phyloP scores from a whole-genome alignment of 2,888 invertebrate species.

The Tenthredo livida region DNA sequence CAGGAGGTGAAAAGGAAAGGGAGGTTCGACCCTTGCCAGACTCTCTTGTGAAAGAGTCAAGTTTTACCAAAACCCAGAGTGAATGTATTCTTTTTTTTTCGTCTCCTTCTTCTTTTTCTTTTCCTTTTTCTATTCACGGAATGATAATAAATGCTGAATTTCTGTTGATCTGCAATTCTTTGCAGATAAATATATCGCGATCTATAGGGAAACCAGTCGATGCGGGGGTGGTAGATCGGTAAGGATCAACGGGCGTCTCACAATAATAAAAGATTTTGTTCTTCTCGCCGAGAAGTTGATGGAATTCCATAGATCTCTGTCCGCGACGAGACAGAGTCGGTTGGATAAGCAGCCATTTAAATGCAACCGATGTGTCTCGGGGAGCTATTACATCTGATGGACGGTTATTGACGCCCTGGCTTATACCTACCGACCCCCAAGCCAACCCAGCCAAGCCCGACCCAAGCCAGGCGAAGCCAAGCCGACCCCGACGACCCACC shows the following conservation, averaged over 20 bases:
- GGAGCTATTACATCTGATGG: constrained; percentile 79
- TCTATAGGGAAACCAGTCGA: background rate
- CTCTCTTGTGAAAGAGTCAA: background rate
- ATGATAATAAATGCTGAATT: background rate
- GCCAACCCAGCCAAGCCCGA: constrained; percentile 42
- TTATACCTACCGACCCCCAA: constrained; percentile 71
- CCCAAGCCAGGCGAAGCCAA: constrained; percentile 56
- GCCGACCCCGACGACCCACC: constrained; percentile 58
- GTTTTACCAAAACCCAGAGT: background rate
- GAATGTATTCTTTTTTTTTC: background rate
- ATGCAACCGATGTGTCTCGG: constrained; percentile 79
- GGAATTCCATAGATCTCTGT: constrained; percentile 79
- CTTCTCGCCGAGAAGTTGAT: constrained; percentile 72
- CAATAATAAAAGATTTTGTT: constrained; percentile 53
- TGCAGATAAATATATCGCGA: background rate
- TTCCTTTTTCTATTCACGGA: background rate
- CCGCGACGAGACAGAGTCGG: constrained; percentile 78
- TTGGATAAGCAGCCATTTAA: constrained; percentile 77
- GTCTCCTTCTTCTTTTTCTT: background rate
- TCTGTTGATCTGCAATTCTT: background rate
- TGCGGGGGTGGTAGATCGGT: background rate
- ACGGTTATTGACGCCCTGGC: constrained; percentile 78
- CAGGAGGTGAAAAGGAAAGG: background rate
- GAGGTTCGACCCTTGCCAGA: constrained; percentile 11
- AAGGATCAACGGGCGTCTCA: constrained; percentile 27